Evolutionary conservation across 2,888 invertebrate genomes (phyloP), one percentile per base, ranked within the genome.

Genomic region (Brachylomia viminalis): DNA sequence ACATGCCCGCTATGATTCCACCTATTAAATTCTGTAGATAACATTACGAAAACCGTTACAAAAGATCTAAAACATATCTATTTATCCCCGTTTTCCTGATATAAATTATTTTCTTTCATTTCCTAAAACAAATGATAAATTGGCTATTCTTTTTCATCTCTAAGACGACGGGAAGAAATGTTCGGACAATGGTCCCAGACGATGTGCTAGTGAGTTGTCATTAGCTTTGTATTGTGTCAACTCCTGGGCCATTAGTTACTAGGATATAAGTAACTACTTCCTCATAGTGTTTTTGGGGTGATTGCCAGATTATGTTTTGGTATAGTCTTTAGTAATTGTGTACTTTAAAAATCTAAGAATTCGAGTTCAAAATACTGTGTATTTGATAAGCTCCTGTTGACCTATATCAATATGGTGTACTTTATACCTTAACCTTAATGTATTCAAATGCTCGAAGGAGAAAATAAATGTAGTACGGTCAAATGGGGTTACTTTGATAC

Each of bases 141-240:
- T 54, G 23, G 3, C 13, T 15, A 45, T 59, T 13, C 54, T 79
- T 62, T 62, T 69, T 69, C 62, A 75, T 72, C 23, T 42, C n/a
- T 45, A 15, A 77, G 77, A 72, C 68, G 78, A 54, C 67, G 15
- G 13, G 27, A 23, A 61, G 33, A 38, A 62, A 56, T 56, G 23
- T 42, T 38, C 11, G 49, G 33, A 78, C 72, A 83, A 72, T 68
- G 58, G 56, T 30, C 20, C 47, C 49, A 6, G 33, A 83, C 65
- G 72, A 66, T 68, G 54, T 20, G 30, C 23, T 33, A 58, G 71
- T 47, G 66, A 80, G 71, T 69, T 69, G 79, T 79, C 83, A 38
- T 79, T 79, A 69, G 59, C 56, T 38, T 45, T n/a, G 49, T 73
- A 52, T 69, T 73, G 42, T 72, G 54, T 38, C 59, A 27, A 33